Evolutionary conservation across 2,113 vertebrate species (phyloP), one percentile per base, ranked within the genome.

Genomic region (Poecilia latipinna): DNA sequence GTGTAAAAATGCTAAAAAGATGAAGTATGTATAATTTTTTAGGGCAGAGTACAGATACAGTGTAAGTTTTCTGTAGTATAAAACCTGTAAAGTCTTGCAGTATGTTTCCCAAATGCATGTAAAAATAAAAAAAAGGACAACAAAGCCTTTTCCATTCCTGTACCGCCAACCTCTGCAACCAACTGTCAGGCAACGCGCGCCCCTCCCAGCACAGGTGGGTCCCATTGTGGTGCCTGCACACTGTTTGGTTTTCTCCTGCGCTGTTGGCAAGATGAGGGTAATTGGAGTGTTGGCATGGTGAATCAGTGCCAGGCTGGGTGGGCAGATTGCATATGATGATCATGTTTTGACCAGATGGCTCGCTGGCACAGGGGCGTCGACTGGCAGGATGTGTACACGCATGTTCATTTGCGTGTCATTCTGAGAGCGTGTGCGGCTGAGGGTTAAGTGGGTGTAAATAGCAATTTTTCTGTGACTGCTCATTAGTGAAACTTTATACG

Each of bases 321-420:
- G 90, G 92, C 89, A 93, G 89, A 93, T 92, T 93, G 88, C 92
- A 90, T 91, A 91, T 91, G 90, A 93, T 92, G 92, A 91, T 92
- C 91, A 89, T 92, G 90, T 93, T 91, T 89, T 92, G 90, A 88
- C 89, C 92, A 93, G 92, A 93, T 93, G 92, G 92, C 83, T 82
- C 63, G 87, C 88, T 92, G 90, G 91, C 91, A 91, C 72, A 32
- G 70, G 70, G 65, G 72, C 76, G 65, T 68, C 32, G 60, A 82
- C 76, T 88, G 83, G 85, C 68, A 4, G 77, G 28, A 74, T 79
- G 84, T 82, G 79, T 69, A 44, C 77, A 75, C 82, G 75, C 76
- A 70, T 60, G 39, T 70, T 66, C 61, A 77, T 64, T 70, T 51
- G 28, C 63, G 60, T 77, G 67, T 79, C 64, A 61, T 19, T 72